phyloP scores from a whole-genome alignment of 35 echinoderm and acorn worm species.

The Ophiothrix spiculata region DNA sequence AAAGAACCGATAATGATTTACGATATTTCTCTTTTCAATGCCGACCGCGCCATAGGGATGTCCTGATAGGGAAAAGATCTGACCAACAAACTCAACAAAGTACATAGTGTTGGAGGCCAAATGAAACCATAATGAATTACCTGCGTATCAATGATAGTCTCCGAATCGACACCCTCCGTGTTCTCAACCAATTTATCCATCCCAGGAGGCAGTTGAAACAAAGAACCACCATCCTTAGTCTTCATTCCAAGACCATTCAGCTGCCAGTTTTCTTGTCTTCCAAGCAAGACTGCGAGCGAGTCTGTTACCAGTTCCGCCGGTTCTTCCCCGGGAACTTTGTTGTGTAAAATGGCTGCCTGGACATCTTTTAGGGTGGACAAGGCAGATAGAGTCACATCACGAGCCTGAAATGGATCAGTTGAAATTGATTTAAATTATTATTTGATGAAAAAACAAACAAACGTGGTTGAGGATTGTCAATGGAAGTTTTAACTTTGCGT shows the following conservation, averaged over 20 bases:
- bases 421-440: too few relatives aligned
- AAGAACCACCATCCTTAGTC: constrained; percentile 15
- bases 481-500: too few relatives aligned
- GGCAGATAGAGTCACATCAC: constrained; percentile 64
- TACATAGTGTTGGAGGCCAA: too few relatives aligned
- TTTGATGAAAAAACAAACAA: too few relatives aligned
- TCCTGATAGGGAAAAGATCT: too few relatives aligned
- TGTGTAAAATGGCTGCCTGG: constrained; percentile 56
- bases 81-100: too few relatives aligned
- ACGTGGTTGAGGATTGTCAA: too few relatives aligned
- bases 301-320: constrained; percentile 42
- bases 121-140: too few relatives aligned
- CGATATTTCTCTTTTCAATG: too few relatives aligned
- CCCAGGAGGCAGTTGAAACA: constrained; percentile 51
- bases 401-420: constrained; percentile 61
- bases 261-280: constrained; percentile 70
- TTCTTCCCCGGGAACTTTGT: constrained; percentile 73
- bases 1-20: too few relatives aligned
- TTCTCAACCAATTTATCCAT: constrained; percentile 15
- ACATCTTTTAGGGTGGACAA: constrained; percentile 60
- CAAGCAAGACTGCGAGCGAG: constrained; percentile 46
- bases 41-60: too few relatives aligned
- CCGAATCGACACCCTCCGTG: constrained; percentile 19
- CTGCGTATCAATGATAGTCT: constrained; percentile 64
- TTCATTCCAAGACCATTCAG: constrained; percentile 44